Percentiles rank a stretch among this genome's conserved stretches.
phyloP scores from a whole-genome alignment of 1,140 invertebrate species.

The Acromyrmex echinatior region DNA sequence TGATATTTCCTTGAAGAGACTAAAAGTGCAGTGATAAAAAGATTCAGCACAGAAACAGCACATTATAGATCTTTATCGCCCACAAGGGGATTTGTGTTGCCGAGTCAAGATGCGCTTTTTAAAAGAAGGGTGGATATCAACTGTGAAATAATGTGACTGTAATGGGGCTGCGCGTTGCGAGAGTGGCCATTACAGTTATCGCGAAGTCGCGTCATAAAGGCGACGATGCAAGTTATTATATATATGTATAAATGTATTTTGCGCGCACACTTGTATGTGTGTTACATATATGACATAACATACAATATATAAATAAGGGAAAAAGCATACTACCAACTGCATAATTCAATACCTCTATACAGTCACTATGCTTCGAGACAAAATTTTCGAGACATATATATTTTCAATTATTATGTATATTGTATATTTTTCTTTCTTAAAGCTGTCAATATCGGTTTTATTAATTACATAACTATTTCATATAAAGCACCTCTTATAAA shows the following conservation, averaged over 20 bases:
- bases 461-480: background rate
- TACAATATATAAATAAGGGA: conserved; percentile 25
- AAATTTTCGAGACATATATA: background rate
- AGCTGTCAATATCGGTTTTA: no score
- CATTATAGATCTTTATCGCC: conserved; percentile 59
- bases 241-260: conserved; percentile 20
- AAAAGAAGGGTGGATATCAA: conserved; percentile 70
- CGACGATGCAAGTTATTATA: conserved; percentile 37
- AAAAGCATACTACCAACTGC: conserved; percentile 46
- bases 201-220: conserved; percentile 73
- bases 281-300: background rate
- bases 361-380: background rate
- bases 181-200: conserved; percentile 77
- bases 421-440: background rate
- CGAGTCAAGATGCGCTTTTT: conserved; percentile 68
- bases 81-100: conserved; percentile 28
- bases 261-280: background rate
- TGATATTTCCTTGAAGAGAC: background rate
- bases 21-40: conserved; percentile 41
- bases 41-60: conserved; percentile 15
- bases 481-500: no score
- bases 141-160: conserved; percentile 77
- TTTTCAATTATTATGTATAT: conserved; percentile 11
- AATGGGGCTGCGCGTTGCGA: conserved; percentile 75
- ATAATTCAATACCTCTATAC: conserved; percentile 69